phyloP scores from a whole-genome alignment of 1,140 invertebrate species.

The Drosophila miranda region DNA sequence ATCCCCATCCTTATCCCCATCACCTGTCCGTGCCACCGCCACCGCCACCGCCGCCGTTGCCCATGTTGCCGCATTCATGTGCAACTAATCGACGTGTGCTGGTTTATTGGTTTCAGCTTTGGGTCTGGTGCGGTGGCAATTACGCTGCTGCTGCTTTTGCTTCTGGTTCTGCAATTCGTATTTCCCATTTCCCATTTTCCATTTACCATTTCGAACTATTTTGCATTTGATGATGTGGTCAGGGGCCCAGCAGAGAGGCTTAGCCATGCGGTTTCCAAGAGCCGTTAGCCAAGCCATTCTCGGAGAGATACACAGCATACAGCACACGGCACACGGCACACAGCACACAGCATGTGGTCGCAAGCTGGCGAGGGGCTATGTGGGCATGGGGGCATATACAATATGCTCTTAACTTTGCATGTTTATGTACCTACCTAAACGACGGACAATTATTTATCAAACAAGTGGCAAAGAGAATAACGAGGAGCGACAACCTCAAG shows the following conservation, averaged over 20 bases:
- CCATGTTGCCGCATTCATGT: slow-evolving; percentile 63
- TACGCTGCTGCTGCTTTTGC: slow-evolving; percentile 60
- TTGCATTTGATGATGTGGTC: slow-evolving; percentile 71
- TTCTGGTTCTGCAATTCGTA: slow-evolving; percentile 30
- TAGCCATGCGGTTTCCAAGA: slow-evolving; percentile 54
- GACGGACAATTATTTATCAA: slow-evolving; percentile 71
- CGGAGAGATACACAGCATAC: not conserved
- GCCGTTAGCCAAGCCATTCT: slow-evolving; percentile 47
- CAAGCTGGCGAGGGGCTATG: not conserved
- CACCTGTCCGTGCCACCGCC: not conserved
- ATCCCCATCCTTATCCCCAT: not conserved
- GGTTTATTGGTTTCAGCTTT: slow-evolving; percentile 68
- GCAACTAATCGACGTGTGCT: slow-evolving; percentile 72
- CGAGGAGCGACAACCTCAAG: not conserved
- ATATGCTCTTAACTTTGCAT: slow-evolving; percentile 58
- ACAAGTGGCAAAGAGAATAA: slow-evolving; percentile 52
- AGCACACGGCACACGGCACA: slow-evolving; percentile 52
- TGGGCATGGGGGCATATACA: slow-evolving; percentile 11
- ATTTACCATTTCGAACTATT: slow-evolving; percentile 41
- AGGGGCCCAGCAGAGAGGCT: slow-evolving; percentile 28
- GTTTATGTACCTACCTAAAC: slow-evolving; percentile 64
- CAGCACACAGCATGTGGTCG: slow-evolving; percentile 60
- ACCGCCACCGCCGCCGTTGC: slow-evolving; percentile 5
- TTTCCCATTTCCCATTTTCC: slow-evolving; percentile 34
- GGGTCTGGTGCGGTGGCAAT: slow-evolving; percentile 59